Evolutionary conservation across 2,797 vertebrate species (phyloP).

Genomic region (Zenarchopterus dispar): DNA sequence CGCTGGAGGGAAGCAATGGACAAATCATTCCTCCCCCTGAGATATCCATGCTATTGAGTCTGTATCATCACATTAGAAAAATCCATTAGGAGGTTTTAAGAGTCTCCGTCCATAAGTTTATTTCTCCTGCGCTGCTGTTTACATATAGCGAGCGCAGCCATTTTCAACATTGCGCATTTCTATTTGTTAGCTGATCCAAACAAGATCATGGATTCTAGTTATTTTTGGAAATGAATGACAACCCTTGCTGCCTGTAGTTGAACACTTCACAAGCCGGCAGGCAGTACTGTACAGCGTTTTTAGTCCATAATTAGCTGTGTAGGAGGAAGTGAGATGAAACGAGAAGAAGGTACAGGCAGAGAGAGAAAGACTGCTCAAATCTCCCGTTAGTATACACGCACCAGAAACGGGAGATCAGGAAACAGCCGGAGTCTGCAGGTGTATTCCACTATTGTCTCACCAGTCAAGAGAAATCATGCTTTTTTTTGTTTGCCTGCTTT

Average conservation of each 20-base stretch:
- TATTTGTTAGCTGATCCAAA: constrained; percentile 39
- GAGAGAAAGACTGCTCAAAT: constrained; percentile 28
- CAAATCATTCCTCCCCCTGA: constrained; percentile 69
- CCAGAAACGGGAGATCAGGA: constrained; percentile 38
- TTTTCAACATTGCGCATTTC: constrained; percentile 33
- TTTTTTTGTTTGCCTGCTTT: constrained; percentile 24
- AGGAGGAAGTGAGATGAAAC: constrained; percentile 58
- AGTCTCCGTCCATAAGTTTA: constrained; percentile 35
- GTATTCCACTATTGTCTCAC: constrained; percentile 36
- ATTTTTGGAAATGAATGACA: constrained; percentile 59
- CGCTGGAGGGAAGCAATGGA: constrained; percentile 70
- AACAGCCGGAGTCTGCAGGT: constrained; percentile 14
- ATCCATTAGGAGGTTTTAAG: constrained; percentile 59
- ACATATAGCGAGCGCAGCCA: constrained; percentile 17
- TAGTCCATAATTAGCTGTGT: constrained; percentile 58
- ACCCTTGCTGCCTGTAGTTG: constrained; percentile 34
- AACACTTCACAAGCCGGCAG: constrained; percentile 44
- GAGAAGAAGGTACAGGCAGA: constrained; percentile 37
- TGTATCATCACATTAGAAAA: constrained; percentile 56
- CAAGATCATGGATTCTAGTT: constrained; percentile 35
- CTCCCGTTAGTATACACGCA: constrained; percentile 18
- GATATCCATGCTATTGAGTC: constrained; percentile 62
- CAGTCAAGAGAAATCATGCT: constrained; percentile 27
- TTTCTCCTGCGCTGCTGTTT: constrained; percentile 39
- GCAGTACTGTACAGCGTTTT: constrained; percentile 43